Evolutionary conservation across 2,113 vertebrate species (phyloP).

Genomic region (Kryptolebias marmoratus): DNA sequence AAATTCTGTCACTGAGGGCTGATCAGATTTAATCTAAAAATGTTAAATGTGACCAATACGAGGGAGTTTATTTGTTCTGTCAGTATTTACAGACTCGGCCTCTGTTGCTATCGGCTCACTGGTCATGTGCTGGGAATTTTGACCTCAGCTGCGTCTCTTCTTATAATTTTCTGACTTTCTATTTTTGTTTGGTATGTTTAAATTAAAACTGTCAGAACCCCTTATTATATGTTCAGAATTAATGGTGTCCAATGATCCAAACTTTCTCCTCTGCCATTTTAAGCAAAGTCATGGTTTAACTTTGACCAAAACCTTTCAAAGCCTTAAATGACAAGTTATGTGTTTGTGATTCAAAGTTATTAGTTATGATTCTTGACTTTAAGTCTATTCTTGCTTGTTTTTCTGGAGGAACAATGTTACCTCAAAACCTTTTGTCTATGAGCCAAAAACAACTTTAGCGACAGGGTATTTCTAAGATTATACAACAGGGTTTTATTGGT

Average conservation of each 20-base stretch:
- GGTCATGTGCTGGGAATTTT: conserved; percentile 20
- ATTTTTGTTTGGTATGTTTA: background rate
- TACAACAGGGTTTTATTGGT: background rate
- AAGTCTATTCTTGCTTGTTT: too few species aligned
- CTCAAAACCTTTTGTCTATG: too few species aligned
- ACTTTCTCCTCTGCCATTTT: background rate
- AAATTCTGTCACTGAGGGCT: background rate
- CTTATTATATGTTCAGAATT: background rate
- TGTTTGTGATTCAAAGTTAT: conserved; percentile 5
- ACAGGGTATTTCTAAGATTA: too few species aligned
- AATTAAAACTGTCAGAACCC: background rate
- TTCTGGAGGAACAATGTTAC: too few species aligned
- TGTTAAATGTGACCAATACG: too few species aligned
- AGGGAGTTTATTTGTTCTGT: conserved; percentile 30
- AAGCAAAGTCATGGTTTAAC: background rate
- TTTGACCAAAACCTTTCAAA: background rate
- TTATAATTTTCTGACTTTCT: background rate
- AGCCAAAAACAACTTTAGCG: too few species aligned
- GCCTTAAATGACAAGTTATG: background rate
- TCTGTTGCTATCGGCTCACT: conserved; percentile 4
- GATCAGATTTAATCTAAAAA: background rate
- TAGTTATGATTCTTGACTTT: background rate
- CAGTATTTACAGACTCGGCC: conserved; percentile 10
- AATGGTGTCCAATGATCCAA: background rate
- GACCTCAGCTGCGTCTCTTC: conserved; percentile 11